A percentile compares a stretch with the other conserved stretches of the same genome.
phyloP scores from a whole-genome alignment of 2,888 invertebrate genomes.

The Heliconius erato region DNA sequence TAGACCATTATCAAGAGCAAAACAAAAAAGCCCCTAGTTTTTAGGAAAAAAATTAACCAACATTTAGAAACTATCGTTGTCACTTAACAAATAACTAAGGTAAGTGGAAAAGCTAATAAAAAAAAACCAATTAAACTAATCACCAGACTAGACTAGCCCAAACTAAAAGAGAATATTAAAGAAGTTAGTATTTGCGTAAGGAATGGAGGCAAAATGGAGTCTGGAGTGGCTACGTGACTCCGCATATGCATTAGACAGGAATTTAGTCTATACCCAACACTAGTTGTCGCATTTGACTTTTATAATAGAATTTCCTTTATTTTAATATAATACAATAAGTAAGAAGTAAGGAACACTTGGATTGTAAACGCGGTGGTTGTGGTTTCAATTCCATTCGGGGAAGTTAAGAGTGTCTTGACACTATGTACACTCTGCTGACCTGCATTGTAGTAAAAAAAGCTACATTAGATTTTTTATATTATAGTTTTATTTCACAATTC shows the following conservation, averaged over 20 bases:
- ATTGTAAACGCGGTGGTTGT: neutral
- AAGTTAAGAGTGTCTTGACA: neutral
- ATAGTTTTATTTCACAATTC: neutral
- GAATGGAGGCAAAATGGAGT: conserved; percentile 12
- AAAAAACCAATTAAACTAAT: conserved; percentile 3
- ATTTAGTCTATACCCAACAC: neutral
- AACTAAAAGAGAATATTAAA: conserved; percentile 22
- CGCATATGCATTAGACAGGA: conserved; percentile 29
- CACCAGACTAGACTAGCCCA: neutral
- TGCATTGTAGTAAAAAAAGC: too few species aligned
- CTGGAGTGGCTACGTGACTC: conserved; percentile 27
- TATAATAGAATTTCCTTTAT: neutral
- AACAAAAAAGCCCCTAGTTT: too few species aligned
- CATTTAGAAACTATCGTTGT: too few species aligned
- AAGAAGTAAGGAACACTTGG: neutral
- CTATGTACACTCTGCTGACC: neutral
- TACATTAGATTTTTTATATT: too few species aligned
- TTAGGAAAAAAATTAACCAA: too few species aligned
- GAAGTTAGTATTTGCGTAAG: conserved; percentile 34
- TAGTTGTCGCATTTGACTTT: conserved; percentile 5
- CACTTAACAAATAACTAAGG: neutral
- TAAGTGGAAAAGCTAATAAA: conserved; percentile 5
- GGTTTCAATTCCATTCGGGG: neutral
- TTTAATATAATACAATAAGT: neutral
- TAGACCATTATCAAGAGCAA: too few species aligned